phyloP scores from a whole-genome alignment of 2,888 invertebrate species.

The Drosophila dives region DNA sequence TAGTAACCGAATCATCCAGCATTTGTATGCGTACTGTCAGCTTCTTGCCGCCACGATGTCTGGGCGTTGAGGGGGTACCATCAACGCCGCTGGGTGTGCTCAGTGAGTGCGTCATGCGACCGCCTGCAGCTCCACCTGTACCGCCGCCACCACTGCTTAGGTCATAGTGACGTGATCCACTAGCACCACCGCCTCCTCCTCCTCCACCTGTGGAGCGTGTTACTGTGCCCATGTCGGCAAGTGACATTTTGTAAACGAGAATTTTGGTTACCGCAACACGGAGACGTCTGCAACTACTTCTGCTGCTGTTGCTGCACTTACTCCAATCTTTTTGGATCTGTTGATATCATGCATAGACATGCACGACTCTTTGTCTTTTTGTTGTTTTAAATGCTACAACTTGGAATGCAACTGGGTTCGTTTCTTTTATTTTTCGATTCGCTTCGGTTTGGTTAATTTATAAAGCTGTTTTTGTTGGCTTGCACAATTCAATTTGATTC shows the following conservation, averaged over 20 bases:
- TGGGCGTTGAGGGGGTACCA: slow-evolving; percentile 88
- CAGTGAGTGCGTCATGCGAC: slow-evolving; percentile 93
- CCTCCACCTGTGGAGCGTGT: slow-evolving; percentile 67
- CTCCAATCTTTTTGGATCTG: slow-evolving; percentile 24
- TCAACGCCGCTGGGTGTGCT: slow-evolving; percentile 94
- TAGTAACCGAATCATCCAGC: slow-evolving; percentile 94
- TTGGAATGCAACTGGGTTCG: slow-evolving; percentile 70
- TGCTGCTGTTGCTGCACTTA: slow-evolving; percentile 31
- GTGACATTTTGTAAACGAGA: slow-evolving; percentile 83
- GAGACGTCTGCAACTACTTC: slow-evolving; percentile 13
- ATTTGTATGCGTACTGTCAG: slow-evolving; percentile 94
- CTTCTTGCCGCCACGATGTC: slow-evolving; percentile 95
- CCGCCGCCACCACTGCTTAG: slow-evolving; percentile 51
- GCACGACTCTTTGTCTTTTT: slow-evolving; percentile 35
- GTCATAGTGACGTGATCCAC: slow-evolving; percentile 54
- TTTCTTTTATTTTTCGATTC: slow-evolving; percentile 24
- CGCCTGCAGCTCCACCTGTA: slow-evolving; percentile 76
- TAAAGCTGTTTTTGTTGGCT: slow-evolving; percentile 37
- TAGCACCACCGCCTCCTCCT: slow-evolving; percentile 50
- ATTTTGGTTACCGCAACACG: slow-evolving; percentile 64
- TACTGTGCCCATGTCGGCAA: slow-evolving; percentile 83
- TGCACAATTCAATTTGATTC: slow-evolving; percentile 48
- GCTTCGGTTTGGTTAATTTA: slow-evolving; percentile 25
- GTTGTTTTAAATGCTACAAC: slow-evolving; percentile 55
- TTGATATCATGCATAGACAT: slow-evolving; percentile 43